Conservation (phyloP, 2,888 invertebrate genomes). For the Megamerina dolium region DNA sequence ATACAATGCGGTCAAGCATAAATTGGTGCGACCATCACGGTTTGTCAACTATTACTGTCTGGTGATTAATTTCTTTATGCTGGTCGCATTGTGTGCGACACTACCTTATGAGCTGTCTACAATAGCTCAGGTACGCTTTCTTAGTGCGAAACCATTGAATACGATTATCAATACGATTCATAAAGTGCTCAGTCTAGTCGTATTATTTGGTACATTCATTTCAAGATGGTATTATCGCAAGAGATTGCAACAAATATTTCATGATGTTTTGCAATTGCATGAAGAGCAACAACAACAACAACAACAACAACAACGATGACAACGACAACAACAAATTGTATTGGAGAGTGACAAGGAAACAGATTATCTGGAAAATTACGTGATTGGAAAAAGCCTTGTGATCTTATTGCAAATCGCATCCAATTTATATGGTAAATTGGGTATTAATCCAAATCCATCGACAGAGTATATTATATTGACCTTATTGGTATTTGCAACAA, state of each 20-base stretch:
- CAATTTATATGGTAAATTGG: neutral
- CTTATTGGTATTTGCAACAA: neutral
- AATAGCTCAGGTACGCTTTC: too few relatives aligned
- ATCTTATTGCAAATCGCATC: slow-evolving; percentile 1
- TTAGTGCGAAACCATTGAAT: too few relatives aligned
- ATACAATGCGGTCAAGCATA: neutral
- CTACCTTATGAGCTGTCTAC: too few relatives aligned
- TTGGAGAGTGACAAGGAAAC: neutral
- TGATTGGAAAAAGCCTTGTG: slow-evolving; percentile 4
- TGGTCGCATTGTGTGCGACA: too few relatives aligned
- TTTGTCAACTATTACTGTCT: neutral
- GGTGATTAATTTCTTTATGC: neutral
- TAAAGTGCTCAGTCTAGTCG: too few relatives aligned
- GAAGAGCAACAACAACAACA: neutral
- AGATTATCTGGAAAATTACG: neutral
- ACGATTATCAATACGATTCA: too few relatives aligned
- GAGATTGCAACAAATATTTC: neutral
- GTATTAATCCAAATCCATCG: slow-evolving; percentile 4
- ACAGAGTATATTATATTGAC: neutral
- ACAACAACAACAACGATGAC: neutral
- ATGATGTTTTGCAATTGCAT: neutral
- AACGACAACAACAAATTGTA: neutral
- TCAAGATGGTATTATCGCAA: neutral
- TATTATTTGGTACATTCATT: too few relatives aligned
- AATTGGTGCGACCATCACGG: neutral